Evolutionary conservation across 2,797 vertebrate species (phyloP), one percentile per base, ranked within the genome.

Genomic region (Euthynnus affinis): DNA sequence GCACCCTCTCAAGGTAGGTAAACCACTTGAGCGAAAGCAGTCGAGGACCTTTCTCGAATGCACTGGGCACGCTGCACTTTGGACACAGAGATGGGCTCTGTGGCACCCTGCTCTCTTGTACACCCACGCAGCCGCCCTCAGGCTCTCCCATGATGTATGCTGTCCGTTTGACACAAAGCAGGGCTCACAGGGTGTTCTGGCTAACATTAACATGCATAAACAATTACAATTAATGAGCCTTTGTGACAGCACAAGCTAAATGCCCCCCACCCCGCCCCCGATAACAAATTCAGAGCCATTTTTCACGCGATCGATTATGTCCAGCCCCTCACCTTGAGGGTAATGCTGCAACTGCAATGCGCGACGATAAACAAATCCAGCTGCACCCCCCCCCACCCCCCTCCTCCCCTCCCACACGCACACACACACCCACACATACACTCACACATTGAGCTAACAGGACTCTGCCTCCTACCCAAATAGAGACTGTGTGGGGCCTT

Each of bases 161-260:
- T 81, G 80, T 81, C 78, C 34, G 2, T 52, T 66, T 91, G 88
- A 94, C 73, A 85, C 61, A 84, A 87, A 92, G 84, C 94, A 94
- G 93, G 57, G 44, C 78, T 81, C 80, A 42, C 77, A 44, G 73
- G 80, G 82, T 48, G 70, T 64, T 83, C 92, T 91, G 90, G 89
- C 83, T 87, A 90, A 91, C 88, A 88, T 91, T 90, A 89, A 78
- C 87, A 83, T 74, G 59, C 87, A 89, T 91, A 93, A 94, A 94
- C 89, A 91, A 91, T 81, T 76, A 66, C 77, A 85, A 91, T 91
- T 92, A 92, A 89, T 91, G 87, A 79, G 71, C 62, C 84, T 85
- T 63, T 81, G 65, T 71, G 74, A 79, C 85, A 80, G 82, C 81
- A 69, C 68, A 62, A 83, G 81, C 51, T 71, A 78, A 91, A 87